These are phyloP conservation scores for Eudyptes chrysolophus DNA, from an alignment of 2,113 vertebrate genomes.

Conservation along the genomic window DNA sequence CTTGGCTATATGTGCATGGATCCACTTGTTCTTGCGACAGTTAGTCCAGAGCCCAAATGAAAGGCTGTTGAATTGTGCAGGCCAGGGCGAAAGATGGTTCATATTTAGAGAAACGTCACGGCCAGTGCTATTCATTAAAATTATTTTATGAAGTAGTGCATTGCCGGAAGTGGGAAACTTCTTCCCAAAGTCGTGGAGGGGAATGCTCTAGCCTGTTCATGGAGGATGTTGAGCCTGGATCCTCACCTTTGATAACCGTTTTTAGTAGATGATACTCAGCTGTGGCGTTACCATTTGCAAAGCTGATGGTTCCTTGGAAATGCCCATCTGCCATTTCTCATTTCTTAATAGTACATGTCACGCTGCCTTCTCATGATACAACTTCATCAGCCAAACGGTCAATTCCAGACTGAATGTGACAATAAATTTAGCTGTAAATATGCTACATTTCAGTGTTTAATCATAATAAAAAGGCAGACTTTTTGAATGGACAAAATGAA, in stretches of 20 bases:
- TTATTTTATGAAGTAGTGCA: neutral
- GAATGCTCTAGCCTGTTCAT: neutral
- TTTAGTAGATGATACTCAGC: neutral
- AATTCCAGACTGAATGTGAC: neutral
- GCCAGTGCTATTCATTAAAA: neutral
- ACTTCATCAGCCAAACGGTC: conserved; percentile 29
- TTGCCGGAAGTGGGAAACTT: neutral
- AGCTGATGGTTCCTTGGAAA: neutral
- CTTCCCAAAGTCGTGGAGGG: neutral
- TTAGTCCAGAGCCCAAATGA: neutral
- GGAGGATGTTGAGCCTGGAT: neutral
- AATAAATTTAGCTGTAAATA: conserved; percentile 26
- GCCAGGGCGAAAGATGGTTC: neutral
- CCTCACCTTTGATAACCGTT: neutral
- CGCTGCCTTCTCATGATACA: neutral
- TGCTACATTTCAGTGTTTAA: neutral
- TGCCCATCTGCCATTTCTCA: conserved; percentile 16
- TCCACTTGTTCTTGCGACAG: neutral
- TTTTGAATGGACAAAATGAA: neutral
- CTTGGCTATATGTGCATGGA: neutral
- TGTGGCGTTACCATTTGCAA: neutral
- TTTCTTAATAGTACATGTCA: conserved; percentile 13
- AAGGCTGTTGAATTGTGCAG: neutral
- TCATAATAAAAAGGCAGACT: neutral
- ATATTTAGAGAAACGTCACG: neutral